Evolutionary conservation across 1,140 invertebrate species (phyloP), one percentile per base, ranked within the genome.

Genomic region (Aphelinus atriplicis): DNA sequence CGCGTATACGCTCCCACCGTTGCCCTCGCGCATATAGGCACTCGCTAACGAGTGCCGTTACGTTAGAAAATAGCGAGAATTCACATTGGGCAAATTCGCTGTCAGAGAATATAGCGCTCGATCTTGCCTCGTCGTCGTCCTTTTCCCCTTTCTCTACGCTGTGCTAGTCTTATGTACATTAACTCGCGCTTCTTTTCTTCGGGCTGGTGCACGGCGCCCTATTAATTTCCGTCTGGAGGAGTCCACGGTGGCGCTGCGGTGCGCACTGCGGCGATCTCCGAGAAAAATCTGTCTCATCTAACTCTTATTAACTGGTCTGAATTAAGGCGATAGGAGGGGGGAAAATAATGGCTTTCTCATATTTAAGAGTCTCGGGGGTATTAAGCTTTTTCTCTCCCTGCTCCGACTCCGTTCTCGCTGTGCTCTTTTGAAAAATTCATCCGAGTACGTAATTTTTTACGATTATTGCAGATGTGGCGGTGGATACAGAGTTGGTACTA

Each of bases 51-150:
- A 63, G 61, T 47, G 3, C 3, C 6, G 45, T 7, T 48, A 48
- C 3, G 2, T 26, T 26, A 26, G n/a, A 73, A 70, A 79, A 78
- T 78, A 63, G 65, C 55, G 75, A 77, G 75, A 75, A 79, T 80
- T 80, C 78, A 78, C 78, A 77, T 77, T 78, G 76, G 73, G 42
- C 48, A 26, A 26, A 60, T 60, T 43, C 58, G 1, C 58, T 60
- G 57, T 60, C 57, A n/a, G 57, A 1, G 42, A 58, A 42, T 26
- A 26, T 26, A 26, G 3, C 3, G 4, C 42, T 62, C 60, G 60
- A 2, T 42, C 7, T 47, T 43, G 6, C 10, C 45, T 47, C 2
- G 42, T 62, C 2, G 42, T 62, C 10, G 42, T 62, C 60, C 45
- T 7, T 5, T 47, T 62, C 7, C 60, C 45, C 45, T 62, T 43